A percentile compares a stretch with the other conserved stretches of the same genome.
These are phyloP conservation scores for Euglossa dilemma DNA, from an alignment of 1,140 invertebrate species.

Conservation along the genomic window DNA sequence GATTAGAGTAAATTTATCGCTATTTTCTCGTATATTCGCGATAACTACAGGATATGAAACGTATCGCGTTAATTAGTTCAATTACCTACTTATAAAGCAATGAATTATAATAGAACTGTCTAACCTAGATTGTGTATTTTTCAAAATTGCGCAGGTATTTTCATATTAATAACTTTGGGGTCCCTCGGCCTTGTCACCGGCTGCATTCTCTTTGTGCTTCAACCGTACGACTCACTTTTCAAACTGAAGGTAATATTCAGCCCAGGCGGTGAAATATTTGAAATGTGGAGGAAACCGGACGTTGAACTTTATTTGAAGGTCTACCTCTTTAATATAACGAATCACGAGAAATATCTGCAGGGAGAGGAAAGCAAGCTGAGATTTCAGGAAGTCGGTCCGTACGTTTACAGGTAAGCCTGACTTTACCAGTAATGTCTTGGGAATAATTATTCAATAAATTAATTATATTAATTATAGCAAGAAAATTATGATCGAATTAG, in stretches of 20 bases:
- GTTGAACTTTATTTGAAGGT: conserved; percentile 92
- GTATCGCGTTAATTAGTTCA: neutral
- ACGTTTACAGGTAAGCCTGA: conserved; percentile 91
- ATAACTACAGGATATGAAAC: no score
- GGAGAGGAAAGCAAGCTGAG: conserved; percentile 87
- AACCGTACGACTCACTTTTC: conserved; percentile 89
- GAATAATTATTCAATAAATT: no score
- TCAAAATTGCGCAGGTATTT: conserved; percentile 84
- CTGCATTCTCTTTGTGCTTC: conserved; percentile 84
- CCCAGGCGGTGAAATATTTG: conserved; percentile 90
- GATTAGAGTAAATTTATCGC: no score
- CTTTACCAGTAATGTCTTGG: no score
- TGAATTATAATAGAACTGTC: neutral
- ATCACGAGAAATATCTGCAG: conserved; percentile 89
- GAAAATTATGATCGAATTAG: no score
- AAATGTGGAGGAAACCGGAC: conserved; percentile 92
- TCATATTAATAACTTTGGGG: conserved; percentile 86
- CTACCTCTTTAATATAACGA: conserved; percentile 95
- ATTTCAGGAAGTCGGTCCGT: conserved; percentile 93
- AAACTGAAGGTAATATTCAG: conserved; percentile 88
- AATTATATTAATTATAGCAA: no score
- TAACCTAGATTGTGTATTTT: neutral
- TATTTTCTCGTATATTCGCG: no score
- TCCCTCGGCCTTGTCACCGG: conserved; percentile 85
- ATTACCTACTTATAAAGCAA: neutral